Conservation (phyloP, 2,113 vertebrate genomes). For the Salminus brasiliensis region DNA sequence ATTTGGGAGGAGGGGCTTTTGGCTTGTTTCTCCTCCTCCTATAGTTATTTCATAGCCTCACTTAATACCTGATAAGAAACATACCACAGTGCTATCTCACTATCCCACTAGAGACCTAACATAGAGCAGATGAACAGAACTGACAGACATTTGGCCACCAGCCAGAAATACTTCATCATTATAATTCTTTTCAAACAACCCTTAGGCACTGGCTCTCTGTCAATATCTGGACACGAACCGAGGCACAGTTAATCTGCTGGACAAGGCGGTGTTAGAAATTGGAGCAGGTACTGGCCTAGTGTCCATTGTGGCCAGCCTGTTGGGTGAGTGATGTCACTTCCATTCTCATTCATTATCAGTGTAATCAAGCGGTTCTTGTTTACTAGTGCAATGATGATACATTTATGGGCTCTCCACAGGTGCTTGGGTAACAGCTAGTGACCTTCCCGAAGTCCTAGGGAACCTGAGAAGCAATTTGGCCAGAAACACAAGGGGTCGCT, state of each 20-base stretch:
- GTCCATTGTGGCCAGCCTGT: slow-evolving; percentile 62
- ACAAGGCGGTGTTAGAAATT: slow-evolving; percentile 86
- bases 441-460: slow-evolving; percentile 79
- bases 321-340: slow-evolving; percentile 55
- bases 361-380: neutral
- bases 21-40: too few species aligned
- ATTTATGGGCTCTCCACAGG: slow-evolving; percentile 68
- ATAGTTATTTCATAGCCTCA: too few species aligned
- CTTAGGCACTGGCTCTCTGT: slow-evolving; percentile 83
- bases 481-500: slow-evolving; percentile 71
- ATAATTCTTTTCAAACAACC: neutral
- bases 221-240: slow-evolving; percentile 84
- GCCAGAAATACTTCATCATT: neutral
- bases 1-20: too few species aligned
- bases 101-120: neutral
- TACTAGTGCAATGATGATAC: neutral
- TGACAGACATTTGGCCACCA: too few species aligned
- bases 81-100: neutral
- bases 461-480: slow-evolving; percentile 81
- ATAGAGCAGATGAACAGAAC: neutral
- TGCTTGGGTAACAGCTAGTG: slow-evolving; percentile 82
- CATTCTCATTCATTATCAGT: neutral
- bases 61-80: too few species aligned
- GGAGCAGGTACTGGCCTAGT: slow-evolving; percentile 87
- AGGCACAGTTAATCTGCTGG: slow-evolving; percentile 77